Percentiles rank a stretch among this genome's conserved stretches.
These are phyloP conservation scores for Limosa lapponica DNA, from an alignment of 2,797 vertebrate species.

Conservation along the genomic window DNA sequence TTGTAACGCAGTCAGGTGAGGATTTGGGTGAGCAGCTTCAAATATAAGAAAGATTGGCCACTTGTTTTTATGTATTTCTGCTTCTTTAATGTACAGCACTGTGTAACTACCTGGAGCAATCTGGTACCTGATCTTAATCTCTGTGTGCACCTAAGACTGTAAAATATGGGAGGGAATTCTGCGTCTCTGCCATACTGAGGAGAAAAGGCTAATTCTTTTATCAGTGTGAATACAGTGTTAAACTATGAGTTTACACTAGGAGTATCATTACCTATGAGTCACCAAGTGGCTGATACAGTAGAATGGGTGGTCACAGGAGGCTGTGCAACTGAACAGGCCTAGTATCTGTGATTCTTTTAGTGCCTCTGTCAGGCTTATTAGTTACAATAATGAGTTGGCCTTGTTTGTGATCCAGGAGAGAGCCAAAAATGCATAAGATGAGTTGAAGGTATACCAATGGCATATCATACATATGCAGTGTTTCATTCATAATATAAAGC, in stretches of 20 bases:
- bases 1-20: background rate
- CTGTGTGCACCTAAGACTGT: background rate
- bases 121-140: background rate
- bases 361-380: background rate
- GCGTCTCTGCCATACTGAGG: background rate
- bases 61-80: background rate
- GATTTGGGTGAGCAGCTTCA: background rate
- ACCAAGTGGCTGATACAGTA: background rate
- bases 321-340: background rate
- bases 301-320: background rate
- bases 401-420: background rate
- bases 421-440: background rate
- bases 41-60: background rate
- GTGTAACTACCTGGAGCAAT: background rate
- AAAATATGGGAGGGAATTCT: background rate
- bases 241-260: background rate
- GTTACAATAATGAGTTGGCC: background rate
- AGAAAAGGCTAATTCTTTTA: background rate
- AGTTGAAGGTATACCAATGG: background rate
- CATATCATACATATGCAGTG: background rate
- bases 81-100: background rate
- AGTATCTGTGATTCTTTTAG: background rate
- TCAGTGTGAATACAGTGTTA: background rate
- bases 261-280: background rate
- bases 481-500: background rate